phyloP scores from a whole-genome alignment of 2,797 vertebrate species.

The Enteromius radiatus region DNA sequence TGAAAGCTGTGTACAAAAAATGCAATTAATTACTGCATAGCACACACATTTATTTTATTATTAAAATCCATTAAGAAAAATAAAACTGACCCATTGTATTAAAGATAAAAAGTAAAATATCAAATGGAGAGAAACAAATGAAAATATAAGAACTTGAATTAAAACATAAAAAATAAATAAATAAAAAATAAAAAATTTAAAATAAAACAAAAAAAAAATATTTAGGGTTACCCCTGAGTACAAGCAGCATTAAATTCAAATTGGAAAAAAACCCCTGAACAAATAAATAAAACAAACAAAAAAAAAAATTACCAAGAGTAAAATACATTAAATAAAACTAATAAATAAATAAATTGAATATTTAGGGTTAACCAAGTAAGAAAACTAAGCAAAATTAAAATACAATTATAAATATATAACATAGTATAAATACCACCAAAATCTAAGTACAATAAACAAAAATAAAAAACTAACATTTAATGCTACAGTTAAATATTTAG shows the following conservation, averaged over 20 bases:
- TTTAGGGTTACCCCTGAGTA: background rate
- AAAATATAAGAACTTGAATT: background rate
- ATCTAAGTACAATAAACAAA: background rate
- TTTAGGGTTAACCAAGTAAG: background rate
- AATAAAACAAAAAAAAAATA: background rate
- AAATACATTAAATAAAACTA: background rate
- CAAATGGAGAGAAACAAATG: background rate
- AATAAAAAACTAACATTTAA: background rate
- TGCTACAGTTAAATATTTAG: background rate
- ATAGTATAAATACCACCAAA: background rate
- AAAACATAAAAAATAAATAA: background rate
- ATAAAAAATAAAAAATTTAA: background rate
- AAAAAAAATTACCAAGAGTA: background rate
- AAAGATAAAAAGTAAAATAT: background rate
- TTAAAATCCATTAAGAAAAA: constrained; percentile 19
- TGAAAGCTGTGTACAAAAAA: background rate
- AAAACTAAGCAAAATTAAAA: background rate
- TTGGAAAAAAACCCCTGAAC: background rate
- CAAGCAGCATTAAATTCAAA: background rate
- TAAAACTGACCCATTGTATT: background rate
- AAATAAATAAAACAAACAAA: background rate
- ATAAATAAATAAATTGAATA: background rate
- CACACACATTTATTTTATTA: too few relatives aligned
- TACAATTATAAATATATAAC: background rate
- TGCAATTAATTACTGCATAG: too few relatives aligned